Conservation (phyloP, 2,113 vertebrate species). For the Centrocercus urophasianus region DNA sequence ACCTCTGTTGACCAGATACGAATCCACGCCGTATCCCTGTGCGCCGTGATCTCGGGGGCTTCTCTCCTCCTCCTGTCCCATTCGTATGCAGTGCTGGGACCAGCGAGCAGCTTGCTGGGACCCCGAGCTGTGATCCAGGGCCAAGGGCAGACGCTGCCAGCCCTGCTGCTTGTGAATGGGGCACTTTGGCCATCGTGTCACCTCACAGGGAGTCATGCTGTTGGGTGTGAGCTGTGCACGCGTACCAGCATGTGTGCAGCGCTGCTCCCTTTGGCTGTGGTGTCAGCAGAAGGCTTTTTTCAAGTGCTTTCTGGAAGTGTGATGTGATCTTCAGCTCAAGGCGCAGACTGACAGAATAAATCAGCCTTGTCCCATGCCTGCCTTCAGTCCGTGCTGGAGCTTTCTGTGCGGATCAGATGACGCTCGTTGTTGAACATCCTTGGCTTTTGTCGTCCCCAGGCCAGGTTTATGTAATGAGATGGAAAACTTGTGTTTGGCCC, state of each 20-base stretch:
- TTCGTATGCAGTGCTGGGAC: neutral
- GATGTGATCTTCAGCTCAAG: neutral
- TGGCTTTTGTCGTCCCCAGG: neutral
- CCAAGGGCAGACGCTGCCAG: neutral
- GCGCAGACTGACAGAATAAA: slow-evolving; percentile 17
- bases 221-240: neutral
- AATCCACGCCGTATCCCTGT: slow-evolving; percentile 50
- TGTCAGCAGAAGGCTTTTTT: slow-evolving; percentile 34
- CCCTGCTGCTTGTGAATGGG: neutral
- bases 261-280: slow-evolving; percentile 26
- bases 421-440: fast-evolving
- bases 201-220: slow-evolving; percentile 18
- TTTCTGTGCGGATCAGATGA: neutral
- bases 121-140: neutral
- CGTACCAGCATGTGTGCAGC: slow-evolving; percentile 22
- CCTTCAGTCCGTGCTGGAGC: neutral
- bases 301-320: slow-evolving; percentile 2
- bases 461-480: neutral
- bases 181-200: neutral
- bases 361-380: neutral
- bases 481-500: neutral
- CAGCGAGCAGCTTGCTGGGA: neutral
- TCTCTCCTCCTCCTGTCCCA: neutral
- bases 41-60: slow-evolving; percentile 47
- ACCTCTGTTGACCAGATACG: slow-evolving; percentile 62